Percentiles rank a stretch among this genome's conserved stretches.
phyloP scores from a whole-genome alignment of 2,797 vertebrate species.

The Alosa sapidissima region DNA sequence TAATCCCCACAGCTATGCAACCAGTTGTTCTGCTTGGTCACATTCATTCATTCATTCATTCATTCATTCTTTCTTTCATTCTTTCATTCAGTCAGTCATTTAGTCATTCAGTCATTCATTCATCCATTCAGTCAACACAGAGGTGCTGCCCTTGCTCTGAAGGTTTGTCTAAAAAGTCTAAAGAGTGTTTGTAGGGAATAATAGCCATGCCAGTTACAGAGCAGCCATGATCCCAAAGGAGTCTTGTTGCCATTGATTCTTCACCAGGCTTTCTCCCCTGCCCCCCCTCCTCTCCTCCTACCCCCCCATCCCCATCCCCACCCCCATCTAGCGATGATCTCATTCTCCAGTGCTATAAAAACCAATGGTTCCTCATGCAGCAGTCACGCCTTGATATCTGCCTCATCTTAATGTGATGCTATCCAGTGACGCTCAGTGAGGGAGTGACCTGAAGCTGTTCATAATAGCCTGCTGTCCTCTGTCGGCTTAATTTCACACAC shows the following conservation, averaged over 20 bases:
- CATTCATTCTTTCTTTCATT: background rate
- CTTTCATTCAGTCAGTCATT: background rate
- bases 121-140: background rate
- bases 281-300: background rate
- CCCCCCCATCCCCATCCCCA: background rate
- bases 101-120: background rate
- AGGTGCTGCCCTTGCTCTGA: background rate
- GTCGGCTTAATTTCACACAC: background rate
- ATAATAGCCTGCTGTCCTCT: background rate
- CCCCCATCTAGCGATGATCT: conserved; percentile 12
- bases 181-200: background rate
- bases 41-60: background rate
- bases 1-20: background rate
- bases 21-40: background rate
- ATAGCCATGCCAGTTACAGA: background rate
- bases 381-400: background rate
- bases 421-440: background rate
- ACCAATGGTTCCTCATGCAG: background rate
- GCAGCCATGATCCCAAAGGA: background rate
- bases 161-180: background rate
- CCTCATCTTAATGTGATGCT: background rate
- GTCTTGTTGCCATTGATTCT: conserved; percentile 12
- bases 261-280: conserved; percentile 1
- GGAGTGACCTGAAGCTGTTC: background rate
- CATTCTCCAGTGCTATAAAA: conserved; percentile 6